These are phyloP conservation scores for Aegotheles bennettii DNA, from an alignment of 2,113 vertebrate genomes.

Conservation along the genomic window DNA sequence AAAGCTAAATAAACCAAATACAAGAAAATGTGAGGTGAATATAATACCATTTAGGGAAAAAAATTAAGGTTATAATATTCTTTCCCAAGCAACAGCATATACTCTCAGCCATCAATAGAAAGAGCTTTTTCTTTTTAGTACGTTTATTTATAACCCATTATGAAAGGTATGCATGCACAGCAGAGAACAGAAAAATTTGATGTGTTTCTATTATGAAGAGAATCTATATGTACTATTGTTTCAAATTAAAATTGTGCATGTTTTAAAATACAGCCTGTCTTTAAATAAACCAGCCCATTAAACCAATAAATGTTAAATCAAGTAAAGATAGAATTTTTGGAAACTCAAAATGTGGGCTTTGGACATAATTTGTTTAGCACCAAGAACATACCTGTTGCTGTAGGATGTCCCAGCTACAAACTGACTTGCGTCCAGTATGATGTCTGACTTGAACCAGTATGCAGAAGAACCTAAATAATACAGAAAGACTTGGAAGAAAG, in stretches of 20 bases:
- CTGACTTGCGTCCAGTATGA: background rate
- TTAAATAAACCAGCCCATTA: background rate
- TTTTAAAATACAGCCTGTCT: background rate
- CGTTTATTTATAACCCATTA: background rate
- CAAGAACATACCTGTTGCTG: background rate
- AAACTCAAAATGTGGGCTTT: background rate
- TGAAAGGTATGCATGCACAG: background rate
- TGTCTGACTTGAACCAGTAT: background rate
- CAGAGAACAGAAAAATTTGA: background rate
- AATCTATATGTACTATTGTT: background rate
- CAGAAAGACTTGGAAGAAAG: background rate
- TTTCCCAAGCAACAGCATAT: background rate
- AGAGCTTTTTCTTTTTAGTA: background rate
- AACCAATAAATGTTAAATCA: background rate
- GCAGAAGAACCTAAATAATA: background rate
- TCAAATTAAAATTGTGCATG: background rate
- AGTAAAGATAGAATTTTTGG: background rate
- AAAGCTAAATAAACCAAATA: constrained; percentile 50
- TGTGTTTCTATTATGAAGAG: background rate
- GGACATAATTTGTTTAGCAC: background rate
- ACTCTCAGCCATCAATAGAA: background rate
- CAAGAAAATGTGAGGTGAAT: background rate
- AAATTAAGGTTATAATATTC: constrained; percentile 2
- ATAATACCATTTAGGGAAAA: background rate
- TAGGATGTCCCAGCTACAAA: background rate